phyloP scores from a whole-genome alignment of 2,113 vertebrate species.

The Myxocyprinus asiaticus region DNA sequence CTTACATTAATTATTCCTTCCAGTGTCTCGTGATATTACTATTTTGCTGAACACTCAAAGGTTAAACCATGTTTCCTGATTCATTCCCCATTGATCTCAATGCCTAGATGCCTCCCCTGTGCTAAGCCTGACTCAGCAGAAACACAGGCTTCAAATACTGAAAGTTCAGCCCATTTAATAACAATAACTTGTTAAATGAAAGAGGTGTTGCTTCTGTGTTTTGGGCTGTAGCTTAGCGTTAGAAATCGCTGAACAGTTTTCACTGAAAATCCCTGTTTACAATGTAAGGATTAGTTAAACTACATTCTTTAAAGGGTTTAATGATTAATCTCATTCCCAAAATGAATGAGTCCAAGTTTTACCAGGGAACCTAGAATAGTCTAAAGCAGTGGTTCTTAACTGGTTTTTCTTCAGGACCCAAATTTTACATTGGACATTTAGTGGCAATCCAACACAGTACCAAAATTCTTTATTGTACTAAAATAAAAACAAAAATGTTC shows the following conservation, averaged over 20 bases:
- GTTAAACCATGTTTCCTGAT: slow-evolving; percentile 36
- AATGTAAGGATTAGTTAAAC: slow-evolving; percentile 19
- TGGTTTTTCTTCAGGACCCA: no score
- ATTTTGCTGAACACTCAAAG: slow-evolving; percentile 4
- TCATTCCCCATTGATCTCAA: slow-evolving; percentile 27
- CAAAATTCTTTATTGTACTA: no score
- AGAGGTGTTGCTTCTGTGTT: slow-evolving; percentile 4
- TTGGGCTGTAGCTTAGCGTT: slow-evolving; percentile 27
- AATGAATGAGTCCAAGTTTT: not conserved
- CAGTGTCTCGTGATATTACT: not conserved
- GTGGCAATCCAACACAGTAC: no score
- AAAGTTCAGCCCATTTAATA: slow-evolving; percentile 27
- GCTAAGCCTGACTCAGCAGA: slow-evolving; percentile 34
- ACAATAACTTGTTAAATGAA: slow-evolving; percentile 27
- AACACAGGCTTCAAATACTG: not conserved
- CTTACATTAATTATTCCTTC: no score
- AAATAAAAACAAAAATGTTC: no score
- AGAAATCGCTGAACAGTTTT: slow-evolving; percentile 12
- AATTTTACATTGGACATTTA: no score
- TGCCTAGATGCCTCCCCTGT: slow-evolving; percentile 4
- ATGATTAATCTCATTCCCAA: slow-evolving; percentile 6
- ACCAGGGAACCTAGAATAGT: no score
- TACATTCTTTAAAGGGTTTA: slow-evolving; percentile 9
- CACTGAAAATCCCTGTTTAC: slow-evolving; percentile 23
- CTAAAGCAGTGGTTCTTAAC: no score